Percentiles rank a stretch among this genome's conserved stretches.
These are phyloP conservation scores for Actinernus sp. DNA, from an alignment of 92 coral and sea anemone genomes.

Conservation along the genomic window DNA sequence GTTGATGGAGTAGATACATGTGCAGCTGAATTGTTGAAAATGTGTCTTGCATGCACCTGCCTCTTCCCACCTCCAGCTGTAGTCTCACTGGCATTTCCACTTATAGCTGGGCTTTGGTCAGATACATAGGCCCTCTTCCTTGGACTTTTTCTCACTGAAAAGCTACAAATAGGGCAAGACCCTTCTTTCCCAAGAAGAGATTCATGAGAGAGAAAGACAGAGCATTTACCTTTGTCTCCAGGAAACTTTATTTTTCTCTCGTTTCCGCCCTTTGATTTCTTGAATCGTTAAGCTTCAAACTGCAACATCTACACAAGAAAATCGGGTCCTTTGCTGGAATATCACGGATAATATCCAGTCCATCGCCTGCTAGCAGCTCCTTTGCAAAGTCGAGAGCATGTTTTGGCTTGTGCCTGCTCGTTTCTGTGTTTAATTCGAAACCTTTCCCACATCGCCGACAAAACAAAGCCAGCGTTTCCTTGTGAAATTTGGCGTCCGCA, in stretches of 20 bases:
- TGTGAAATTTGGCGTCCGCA: constrained; percentile 25
- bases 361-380: constrained; percentile 23
- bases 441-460: constrained; percentile 31
- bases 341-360: constrained; percentile 10
- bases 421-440: constrained; percentile 6
- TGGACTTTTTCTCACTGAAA: constrained; percentile 9
- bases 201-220: constrained; percentile 15
- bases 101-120: constrained; percentile 1
- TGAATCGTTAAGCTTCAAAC: constrained; percentile 23
- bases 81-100: constrained; percentile 5
- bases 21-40: constrained; percentile 5
- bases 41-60: constrained; percentile 1
- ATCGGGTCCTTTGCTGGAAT: constrained; percentile 4
- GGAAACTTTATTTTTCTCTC: constrained; percentile 21
- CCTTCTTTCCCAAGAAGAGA: constrained; percentile 11
- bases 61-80: constrained; percentile 2
- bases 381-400: constrained; percentile 6
- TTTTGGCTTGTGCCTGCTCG: constrained; percentile 25
- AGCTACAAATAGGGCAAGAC: constrained; percentile 6
- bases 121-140: constrained; percentile 19
- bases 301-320: constrained; percentile 21
- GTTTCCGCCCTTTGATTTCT: constrained; percentile 23
- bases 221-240: constrained; percentile 20
- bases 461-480: constrained; percentile 17
- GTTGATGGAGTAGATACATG: not conserved